phyloP scores from a whole-genome alignment of 2,888 invertebrate species.

The Apantesis nais region DNA sequence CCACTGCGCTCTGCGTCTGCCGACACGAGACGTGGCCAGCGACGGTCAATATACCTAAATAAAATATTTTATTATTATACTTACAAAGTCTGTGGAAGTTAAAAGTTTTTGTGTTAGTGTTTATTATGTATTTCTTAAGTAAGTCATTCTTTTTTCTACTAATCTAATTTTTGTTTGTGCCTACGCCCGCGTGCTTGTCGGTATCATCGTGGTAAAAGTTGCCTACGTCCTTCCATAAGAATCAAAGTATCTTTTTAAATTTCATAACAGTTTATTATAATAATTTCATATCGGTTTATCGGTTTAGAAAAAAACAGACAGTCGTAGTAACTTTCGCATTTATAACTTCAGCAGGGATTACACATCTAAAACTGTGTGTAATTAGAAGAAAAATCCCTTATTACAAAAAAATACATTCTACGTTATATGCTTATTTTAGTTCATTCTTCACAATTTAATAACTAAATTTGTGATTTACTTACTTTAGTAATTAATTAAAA shows the following conservation, averaged over 20 bases:
- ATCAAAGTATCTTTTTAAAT: not conserved
- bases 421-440: too few species aligned
- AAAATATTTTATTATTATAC: not conserved
- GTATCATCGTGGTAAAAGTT: not conserved
- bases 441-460: too few species aligned
- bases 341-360: too few species aligned
- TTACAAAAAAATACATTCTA: too few species aligned
- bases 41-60: slow-evolving; percentile 2
- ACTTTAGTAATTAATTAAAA: too few species aligned
- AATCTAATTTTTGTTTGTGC: not conserved
- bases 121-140: not conserved
- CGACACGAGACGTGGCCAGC: slow-evolving; percentile 21
- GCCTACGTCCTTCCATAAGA: not conserved
- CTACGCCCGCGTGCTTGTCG: not conserved
- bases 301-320: not conserved
- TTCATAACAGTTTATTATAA: too few species aligned
- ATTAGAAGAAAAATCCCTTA: too few species aligned
- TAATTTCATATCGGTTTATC: too few species aligned
- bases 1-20: slow-evolving; percentile 11
- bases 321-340: too few species aligned
- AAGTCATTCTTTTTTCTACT: too few species aligned
- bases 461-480: too few species aligned
- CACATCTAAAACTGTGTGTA: too few species aligned
- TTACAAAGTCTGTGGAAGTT: not conserved
- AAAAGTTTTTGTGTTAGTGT: not conserved